These are phyloP conservation scores for Cygnus atratus DNA, from an alignment of 2,113 vertebrate species.

Conservation along the genomic window DNA sequence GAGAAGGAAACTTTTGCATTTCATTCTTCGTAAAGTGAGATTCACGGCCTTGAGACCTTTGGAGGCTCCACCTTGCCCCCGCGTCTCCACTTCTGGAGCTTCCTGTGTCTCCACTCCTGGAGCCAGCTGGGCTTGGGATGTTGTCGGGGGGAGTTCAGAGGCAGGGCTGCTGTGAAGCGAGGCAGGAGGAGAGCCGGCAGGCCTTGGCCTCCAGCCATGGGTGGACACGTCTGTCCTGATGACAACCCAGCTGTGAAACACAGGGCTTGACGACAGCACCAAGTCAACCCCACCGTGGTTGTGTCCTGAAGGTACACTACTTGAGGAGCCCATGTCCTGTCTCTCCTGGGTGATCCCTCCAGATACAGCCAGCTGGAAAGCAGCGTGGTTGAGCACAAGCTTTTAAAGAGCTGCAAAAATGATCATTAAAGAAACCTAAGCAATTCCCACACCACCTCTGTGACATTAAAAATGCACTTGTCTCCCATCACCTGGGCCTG, in stretches of 20 bases:
- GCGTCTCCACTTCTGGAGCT: not conserved
- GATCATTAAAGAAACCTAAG: not conserved
- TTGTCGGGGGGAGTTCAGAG: not conserved
- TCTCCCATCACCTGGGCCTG: not conserved
- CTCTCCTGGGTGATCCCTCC: not conserved
- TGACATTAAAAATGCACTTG: not conserved
- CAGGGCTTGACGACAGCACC: not conserved
- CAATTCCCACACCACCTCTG: not conserved
- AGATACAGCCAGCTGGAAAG: constrained; percentile 1
- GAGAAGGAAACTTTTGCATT: not conserved
- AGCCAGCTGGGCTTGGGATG: not conserved
- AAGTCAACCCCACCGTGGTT: not conserved
- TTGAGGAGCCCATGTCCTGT: not conserved
- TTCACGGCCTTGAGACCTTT: not conserved
- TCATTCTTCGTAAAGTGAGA: not conserved
- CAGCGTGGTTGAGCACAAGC: not conserved
- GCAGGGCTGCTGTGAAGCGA: not conserved
- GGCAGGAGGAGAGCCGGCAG: not conserved
- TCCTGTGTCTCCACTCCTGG: not conserved
- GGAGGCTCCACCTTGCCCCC: not conserved
- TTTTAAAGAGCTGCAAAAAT: not conserved
- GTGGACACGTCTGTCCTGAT: not conserved
- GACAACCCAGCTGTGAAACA: not conserved
- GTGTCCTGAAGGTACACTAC: not conserved
- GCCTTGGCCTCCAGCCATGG: constrained; percentile 24